Evolutionary conservation across 2,113 vertebrate species (phyloP), one percentile per base, ranked within the genome.

Genomic region (Notiomystis cincta): DNA sequence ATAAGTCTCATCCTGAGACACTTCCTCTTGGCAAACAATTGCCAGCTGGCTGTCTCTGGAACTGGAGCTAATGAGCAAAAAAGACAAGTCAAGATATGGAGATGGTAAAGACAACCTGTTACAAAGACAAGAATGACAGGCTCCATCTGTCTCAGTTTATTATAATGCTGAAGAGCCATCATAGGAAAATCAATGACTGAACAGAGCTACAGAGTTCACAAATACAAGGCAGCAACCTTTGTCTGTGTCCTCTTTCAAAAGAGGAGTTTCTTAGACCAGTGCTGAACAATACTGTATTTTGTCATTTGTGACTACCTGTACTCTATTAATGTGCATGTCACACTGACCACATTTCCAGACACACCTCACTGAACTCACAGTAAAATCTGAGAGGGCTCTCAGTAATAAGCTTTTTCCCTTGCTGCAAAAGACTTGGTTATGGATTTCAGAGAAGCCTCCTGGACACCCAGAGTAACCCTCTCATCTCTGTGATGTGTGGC

Each of bases 1-100:
- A 23, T 98, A 99, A 70, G 98, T 98, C 97, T 99, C 98, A 42
- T 98, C 98, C 38, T 97, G 98, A 53, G 98, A 98, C 33, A 96
- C 97, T 94, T 99, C 99, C 94, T 99, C 99, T 85, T 98, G 98
- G 72, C 98, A 98, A 97, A 98, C 98, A 97, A 99, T 98, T 48
- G 99, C 98, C 96, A 98, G 97, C 80, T 96, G 98, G 97, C 98
- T 99, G 97, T 99, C 99, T 93, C 98, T 98, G 80, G 99, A 99
- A 96, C 98, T 98, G 95, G 98, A 99, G 97, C 99, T 99, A 97
- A 96, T 93, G 66, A 96, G 88, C 88, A 94, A 96, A 96, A 96
- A 83, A 94, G 73, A 93, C 92, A 95, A 91, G 30, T 93, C 65
- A 92, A 65, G 67, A 82, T 64, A 91, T 6, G 45, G 87, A 72